Conservation (phyloP, 2,888 invertebrate species). For the Philaethria dido region DNA sequence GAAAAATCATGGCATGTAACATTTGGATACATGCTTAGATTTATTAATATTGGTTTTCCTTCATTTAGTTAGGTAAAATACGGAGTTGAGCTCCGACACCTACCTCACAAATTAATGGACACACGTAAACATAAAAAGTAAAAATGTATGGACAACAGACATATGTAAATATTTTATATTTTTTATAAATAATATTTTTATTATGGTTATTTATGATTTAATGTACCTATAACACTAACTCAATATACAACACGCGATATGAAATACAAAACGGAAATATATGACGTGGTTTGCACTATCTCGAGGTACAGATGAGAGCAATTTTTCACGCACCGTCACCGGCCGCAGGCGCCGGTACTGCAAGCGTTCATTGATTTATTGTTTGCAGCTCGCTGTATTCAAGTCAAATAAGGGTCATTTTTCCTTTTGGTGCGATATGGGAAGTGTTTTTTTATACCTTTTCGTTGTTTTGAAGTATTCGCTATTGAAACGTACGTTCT, state of each 20-base stretch:
- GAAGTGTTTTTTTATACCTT: background rate
- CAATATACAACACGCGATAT: background rate
- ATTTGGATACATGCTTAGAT: too few species aligned
- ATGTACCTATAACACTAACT: background rate
- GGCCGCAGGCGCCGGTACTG: conserved; percentile 50
- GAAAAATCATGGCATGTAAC: too few species aligned
- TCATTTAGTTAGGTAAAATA: too few species aligned
- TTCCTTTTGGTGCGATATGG: background rate
- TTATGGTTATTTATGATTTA: background rate
- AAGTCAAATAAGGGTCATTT: conserved; percentile 19
- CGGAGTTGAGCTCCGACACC: too few species aligned
- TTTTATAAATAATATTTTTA: too few species aligned
- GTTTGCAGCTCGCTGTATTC: conserved; percentile 31
- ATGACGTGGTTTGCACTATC: conserved; percentile 45
- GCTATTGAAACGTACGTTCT: background rate
- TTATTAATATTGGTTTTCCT: too few species aligned
- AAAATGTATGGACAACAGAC: too few species aligned
- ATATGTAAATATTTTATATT: too few species aligned
- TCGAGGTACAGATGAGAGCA: conserved; percentile 64
- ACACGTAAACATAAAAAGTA: too few species aligned
- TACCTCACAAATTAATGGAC: too few species aligned
- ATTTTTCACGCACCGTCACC: conserved; percentile 63
- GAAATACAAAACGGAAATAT: conserved; percentile 8
- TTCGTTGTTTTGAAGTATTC: background rate
- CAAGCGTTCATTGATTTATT: conserved; percentile 40